A percentile compares a stretch with the other conserved stretches of the same genome.
phyloP scores from a whole-genome alignment of 2,113 vertebrate species.

The Heterochromis multidens region DNA sequence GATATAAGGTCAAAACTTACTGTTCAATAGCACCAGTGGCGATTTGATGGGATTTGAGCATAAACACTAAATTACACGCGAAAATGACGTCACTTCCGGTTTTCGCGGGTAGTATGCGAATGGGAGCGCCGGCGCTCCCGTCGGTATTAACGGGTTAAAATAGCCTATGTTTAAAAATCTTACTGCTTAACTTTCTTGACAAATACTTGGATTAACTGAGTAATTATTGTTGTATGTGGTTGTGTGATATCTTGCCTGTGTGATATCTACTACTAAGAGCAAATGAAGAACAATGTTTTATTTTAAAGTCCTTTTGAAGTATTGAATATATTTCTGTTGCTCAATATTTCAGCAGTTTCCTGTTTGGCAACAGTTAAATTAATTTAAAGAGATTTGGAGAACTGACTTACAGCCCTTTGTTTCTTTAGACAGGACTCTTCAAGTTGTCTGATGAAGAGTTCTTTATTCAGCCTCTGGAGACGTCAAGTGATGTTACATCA shows the following conservation, averaged over 20 bases:
- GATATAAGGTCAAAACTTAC: too few relatives aligned
- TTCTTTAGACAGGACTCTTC: conserved; percentile 86
- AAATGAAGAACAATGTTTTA: not conserved
- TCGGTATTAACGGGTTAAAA: too few relatives aligned
- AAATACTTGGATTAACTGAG: not conserved
- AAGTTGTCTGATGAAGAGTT: conserved; percentile 85
- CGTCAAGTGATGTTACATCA: conserved; percentile 13
- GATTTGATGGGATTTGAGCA: too few relatives aligned
- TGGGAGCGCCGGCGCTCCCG: too few relatives aligned
- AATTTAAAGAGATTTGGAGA: not conserved
- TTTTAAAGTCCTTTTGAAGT: not conserved
- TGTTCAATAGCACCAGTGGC: too few relatives aligned
- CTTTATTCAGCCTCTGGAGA: conserved; percentile 86
- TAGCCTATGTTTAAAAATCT: not conserved
- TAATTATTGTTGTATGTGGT: not conserved
- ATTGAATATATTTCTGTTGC: not conserved
- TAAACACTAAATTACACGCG: too few relatives aligned
- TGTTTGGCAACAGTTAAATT: not conserved
- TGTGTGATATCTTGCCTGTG: not conserved
- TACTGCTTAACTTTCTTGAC: not conserved
- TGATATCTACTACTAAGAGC: not conserved
- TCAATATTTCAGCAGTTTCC: accelerated
- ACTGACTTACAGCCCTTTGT: not conserved
- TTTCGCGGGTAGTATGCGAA: too few relatives aligned
- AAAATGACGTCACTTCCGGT: too few relatives aligned